phyloP scores from a whole-genome alignment of 1,140 invertebrate genomes.

The Calephelis nemesis region DNA sequence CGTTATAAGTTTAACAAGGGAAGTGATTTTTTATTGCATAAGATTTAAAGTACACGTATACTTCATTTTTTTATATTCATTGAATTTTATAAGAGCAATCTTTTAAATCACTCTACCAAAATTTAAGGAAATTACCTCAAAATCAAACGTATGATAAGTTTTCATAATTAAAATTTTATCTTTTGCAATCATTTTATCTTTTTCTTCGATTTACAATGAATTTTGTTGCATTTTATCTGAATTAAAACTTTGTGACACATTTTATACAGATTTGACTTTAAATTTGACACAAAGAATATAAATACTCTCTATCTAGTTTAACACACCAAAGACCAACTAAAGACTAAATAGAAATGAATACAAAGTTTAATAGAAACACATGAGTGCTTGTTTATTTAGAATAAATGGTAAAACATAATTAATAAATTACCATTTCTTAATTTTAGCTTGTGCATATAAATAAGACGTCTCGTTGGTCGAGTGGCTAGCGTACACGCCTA shows the following conservation, averaged over 20 bases:
- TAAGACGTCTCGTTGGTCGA: too few species aligned
- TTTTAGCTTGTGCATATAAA: too few species aligned
- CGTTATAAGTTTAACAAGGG: conserved; percentile 20
- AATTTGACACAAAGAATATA: background rate
- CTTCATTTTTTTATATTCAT: background rate
- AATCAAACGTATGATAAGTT: conserved; percentile 47
- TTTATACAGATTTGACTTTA: background rate
- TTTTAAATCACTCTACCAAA: conserved; percentile 34
- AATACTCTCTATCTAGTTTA: too few species aligned
- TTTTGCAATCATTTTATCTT: background rate
- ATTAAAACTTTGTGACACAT: background rate
- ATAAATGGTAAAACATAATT: too few species aligned
- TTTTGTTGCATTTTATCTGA: conserved; percentile 3
- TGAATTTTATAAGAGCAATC: too few species aligned
- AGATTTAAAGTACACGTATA: background rate
- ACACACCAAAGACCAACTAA: too few species aligned
- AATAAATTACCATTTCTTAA: too few species aligned
- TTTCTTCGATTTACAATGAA: conserved; percentile 5
- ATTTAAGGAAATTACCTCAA: conserved; percentile 22
- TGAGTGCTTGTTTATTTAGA: too few species aligned
- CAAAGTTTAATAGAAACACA: too few species aligned
- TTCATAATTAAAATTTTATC: background rate
- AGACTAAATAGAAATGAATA: too few species aligned
- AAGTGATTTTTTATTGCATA: background rate
- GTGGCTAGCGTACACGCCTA: too few species aligned